Base-by-base conservation (phyloP, 1,140 invertebrate genomes). In the Cotesia typhae region DNA sequence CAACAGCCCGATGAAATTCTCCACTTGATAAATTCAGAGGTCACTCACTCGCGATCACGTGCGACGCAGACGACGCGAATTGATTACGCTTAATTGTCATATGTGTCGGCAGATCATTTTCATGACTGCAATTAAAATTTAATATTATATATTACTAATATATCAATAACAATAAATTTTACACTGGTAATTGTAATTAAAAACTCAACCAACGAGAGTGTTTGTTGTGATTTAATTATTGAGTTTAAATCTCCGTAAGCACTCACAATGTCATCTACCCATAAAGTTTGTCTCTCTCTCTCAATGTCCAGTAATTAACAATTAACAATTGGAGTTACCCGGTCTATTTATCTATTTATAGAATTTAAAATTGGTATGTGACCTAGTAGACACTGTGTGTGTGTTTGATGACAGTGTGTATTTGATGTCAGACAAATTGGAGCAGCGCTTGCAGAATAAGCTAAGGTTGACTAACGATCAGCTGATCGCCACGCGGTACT, bases 401-500 rank as follows among this genome's bases (percentile, higher is more conserved):
- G n/a, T n/a, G n/a, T n/a, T n/a, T n/a, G n/a, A n/a, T n/a, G 41
- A 47, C 41, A 9, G 41, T 47, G 6, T 47, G 41, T 47, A 1
- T 47, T 6, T 47, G 5, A 7, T 47, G 41, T 47, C 41, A 7
- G 41, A 47, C 41, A 47, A 47, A 47, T 47, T 47, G 41, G 41
- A 47, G 41, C 41, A 47, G 41, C 28, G 28, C 28, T 47, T 9
- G 41, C 6, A 47, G 41, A 47, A 47, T 47, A 64, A 36, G 20
- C 61, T 55, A 20, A 4, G 63, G 53, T 17, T 7, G 20, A 68
- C n/a, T 37, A 7, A 14, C 76, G 79, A 84, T 84, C 84, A 85
- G 84, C 84, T 85, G 84, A 85, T 85, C 79, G 81, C 76, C 80
- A 82, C 82, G 82, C 79, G 78, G 68, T 79, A 71, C 80, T 79